These are phyloP conservation scores for Thumatha senex DNA, from an alignment of 2,888 invertebrate genomes.

Conservation along the genomic window DNA sequence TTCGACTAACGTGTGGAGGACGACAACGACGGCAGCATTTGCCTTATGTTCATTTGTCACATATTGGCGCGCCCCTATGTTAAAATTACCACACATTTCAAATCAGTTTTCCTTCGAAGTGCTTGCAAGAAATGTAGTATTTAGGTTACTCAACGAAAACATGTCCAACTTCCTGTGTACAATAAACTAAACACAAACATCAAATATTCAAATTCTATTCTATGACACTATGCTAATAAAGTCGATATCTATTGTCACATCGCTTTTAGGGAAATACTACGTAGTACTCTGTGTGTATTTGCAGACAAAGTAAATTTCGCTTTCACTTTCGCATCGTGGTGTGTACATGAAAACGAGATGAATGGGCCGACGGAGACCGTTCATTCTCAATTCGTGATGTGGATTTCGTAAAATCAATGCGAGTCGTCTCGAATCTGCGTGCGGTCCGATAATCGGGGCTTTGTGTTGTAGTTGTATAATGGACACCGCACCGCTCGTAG, in stretches of 20 bases:
- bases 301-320: conserved; percentile 76
- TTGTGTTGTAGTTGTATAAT: conserved; percentile 71
- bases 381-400: conserved; percentile 75
- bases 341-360: conserved; percentile 82
- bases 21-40: too few relatives aligned
- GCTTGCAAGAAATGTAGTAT: too few relatives aligned
- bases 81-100: too few relatives aligned
- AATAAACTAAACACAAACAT: too few relatives aligned
- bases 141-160: too few relatives aligned
- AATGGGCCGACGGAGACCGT: conserved; percentile 78
- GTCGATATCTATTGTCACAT: conserved; percentile 58
- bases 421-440: conserved; percentile 67
- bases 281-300: conserved; percentile 64
- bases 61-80: too few relatives aligned
- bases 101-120: too few relatives aligned
- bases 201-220: conserved; percentile 38
- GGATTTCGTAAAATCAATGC: conserved; percentile 81
- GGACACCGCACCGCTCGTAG: conserved; percentile 57
- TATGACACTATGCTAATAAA: conserved; percentile 32
- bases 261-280: conserved; percentile 65
- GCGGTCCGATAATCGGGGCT: conserved; percentile 70
- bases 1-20: too few relatives aligned
- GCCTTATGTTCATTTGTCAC: too few relatives aligned
- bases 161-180: too few relatives aligned
- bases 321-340: conserved; percentile 80